Conservation (phyloP, 2,888 invertebrate genomes). For the Alsophila aescularia region DNA sequence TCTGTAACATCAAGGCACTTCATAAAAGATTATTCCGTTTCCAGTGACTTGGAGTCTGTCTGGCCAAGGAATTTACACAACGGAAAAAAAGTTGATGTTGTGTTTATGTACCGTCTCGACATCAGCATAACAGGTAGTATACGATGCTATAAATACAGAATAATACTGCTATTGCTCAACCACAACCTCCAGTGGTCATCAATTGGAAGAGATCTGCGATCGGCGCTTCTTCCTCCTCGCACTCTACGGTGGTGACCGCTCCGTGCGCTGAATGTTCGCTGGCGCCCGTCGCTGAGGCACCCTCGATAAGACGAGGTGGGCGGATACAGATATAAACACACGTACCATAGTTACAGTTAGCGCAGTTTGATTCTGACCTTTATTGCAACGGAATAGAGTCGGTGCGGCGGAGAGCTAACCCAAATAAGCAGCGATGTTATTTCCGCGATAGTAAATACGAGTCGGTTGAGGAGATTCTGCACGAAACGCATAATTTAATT, state of each 20-base stretch:
- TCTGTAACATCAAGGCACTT: too few species aligned
- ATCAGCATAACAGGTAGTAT: neutral
- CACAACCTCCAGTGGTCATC: slow-evolving; percentile 16
- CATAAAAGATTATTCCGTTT: too few species aligned
- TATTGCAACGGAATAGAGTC: neutral
- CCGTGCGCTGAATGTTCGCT: too few species aligned
- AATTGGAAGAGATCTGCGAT: slow-evolving; percentile 28
- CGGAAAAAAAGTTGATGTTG: too few species aligned
- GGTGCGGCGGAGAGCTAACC: neutral
- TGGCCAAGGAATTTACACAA: too few species aligned
- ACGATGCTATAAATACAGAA: neutral
- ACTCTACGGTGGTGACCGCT: neutral
- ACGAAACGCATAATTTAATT: slow-evolving; percentile 2
- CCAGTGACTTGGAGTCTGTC: too few species aligned
- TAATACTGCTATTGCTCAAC: slow-evolving; percentile 19
- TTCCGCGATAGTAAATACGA: slow-evolving; percentile 6
- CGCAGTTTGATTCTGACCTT: neutral
- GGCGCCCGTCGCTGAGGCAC: slow-evolving; percentile 30
- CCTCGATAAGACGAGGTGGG: slow-evolving; percentile 29
- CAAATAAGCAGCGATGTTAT: neutral
- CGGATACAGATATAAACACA: slow-evolving; percentile 16
- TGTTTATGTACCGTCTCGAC: too few species aligned
- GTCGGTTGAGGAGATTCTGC: slow-evolving; percentile 3
- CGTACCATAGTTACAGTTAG: neutral
- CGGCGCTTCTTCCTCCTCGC: slow-evolving; percentile 26